phyloP scores from a whole-genome alignment of 2,113 vertebrate genomes.

The Microtus pennsylvanicus region DNA sequence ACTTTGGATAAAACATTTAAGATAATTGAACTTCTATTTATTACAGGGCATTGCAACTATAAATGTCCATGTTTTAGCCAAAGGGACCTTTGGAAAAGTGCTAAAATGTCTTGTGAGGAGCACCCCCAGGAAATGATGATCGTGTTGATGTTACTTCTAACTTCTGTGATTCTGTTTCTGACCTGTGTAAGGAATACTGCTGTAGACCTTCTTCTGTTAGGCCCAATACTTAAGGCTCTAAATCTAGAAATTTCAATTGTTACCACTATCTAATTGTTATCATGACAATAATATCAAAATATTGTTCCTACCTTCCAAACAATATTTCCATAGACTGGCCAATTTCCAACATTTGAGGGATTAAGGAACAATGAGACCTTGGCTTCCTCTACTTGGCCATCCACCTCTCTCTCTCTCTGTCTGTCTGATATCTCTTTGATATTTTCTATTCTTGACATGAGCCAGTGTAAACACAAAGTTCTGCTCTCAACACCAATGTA shows the following conservation, averaged over 20 bases:
- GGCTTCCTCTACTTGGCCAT: neutral
- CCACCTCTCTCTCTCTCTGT: neutral
- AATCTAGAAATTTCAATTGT: slow-evolving; percentile 31
- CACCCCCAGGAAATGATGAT: neutral
- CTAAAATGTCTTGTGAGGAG: slow-evolving; percentile 23
- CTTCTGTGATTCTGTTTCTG: slow-evolving; percentile 41
- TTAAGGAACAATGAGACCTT: neutral
- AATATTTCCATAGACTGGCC: neutral
- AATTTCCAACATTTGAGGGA: neutral
- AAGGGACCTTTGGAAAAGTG: neutral
- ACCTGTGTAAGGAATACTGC: neutral
- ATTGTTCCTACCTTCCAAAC: neutral
- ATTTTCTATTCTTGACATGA: neutral
- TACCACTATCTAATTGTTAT: slow-evolving; percentile 2
- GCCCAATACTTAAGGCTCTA: neutral
- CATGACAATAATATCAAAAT: slow-evolving; percentile 34
- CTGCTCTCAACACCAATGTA: neutral
- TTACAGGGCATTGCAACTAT: slow-evolving; percentile 38
- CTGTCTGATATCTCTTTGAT: neutral
- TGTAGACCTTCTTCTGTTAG: slow-evolving; percentile 27
- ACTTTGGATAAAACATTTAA: slow-evolving; percentile 58
- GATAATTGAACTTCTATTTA: slow-evolving; percentile 68
- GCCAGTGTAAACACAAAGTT: neutral
- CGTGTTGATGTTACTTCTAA: slow-evolving; percentile 27
- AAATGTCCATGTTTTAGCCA: slow-evolving; percentile 51